Evolutionary conservation across 1,140 invertebrate genomes (phyloP).

Genomic region (Drepana arcuata): DNA sequence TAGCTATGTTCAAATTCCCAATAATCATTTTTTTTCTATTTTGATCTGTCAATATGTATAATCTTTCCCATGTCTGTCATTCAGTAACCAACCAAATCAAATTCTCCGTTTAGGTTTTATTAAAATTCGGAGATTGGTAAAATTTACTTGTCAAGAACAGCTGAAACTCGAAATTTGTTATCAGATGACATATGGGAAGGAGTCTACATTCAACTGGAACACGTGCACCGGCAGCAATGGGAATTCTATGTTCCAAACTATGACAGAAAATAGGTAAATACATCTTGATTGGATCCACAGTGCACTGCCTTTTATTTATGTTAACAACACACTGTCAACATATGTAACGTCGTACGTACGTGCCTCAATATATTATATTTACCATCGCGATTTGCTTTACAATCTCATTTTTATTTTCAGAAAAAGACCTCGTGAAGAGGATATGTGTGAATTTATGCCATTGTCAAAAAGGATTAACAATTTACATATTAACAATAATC

Average conservation of each 20-base stretch:
- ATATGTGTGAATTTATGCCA: slow-evolving; percentile 82
- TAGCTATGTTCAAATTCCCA: no score
- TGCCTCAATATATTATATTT: slow-evolving; percentile 4
- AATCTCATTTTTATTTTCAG: slow-evolving; percentile 51
- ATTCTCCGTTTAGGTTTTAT: no score
- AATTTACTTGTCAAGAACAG: no score
- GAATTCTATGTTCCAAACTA: slow-evolving; percentile 41
- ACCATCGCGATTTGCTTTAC: slow-evolving; percentile 1
- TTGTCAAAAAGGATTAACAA: slow-evolving; percentile 85
- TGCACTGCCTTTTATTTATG: slow-evolving; percentile 6
- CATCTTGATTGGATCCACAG: neutral
- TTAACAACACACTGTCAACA: no score
- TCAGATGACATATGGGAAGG: slow-evolving; percentile 62
- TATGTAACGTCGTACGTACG: no score
- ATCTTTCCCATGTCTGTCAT: no score
- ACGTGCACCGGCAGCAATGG: slow-evolving; percentile 42
- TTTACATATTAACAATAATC: slow-evolving; percentile 78
- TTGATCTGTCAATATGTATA: no score
- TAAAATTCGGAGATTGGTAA: no score
- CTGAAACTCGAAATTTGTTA: no score
- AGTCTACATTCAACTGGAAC: slow-evolving; percentile 29
- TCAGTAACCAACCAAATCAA: no score
- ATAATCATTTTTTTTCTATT: no score
- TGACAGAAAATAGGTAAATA: slow-evolving; percentile 61
- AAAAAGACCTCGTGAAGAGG: slow-evolving; percentile 79